Conservation (phyloP, 2,888 invertebrate genomes). For the Sericinus montela region DNA sequence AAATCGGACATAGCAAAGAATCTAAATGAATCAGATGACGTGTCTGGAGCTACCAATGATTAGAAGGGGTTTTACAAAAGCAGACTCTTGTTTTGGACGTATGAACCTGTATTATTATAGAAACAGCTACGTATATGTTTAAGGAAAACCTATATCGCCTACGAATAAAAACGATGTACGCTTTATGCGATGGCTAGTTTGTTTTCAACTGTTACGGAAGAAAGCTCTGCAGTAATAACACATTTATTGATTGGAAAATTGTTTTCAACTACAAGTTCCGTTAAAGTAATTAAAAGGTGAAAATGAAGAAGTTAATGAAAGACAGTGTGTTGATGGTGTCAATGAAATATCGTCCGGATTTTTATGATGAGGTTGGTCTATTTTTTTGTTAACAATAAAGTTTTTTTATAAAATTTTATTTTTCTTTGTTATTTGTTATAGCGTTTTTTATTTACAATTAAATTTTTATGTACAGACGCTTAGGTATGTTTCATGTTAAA, state of each 20-base stretch:
- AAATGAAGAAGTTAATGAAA: conserved; percentile 22
- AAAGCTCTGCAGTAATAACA: conserved; percentile 8
- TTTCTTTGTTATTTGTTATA: too few species aligned
- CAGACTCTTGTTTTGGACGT: too few species aligned
- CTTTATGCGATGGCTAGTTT: conserved; percentile 8
- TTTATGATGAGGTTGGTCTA: conserved; percentile 22
- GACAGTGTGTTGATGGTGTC: conserved; percentile 24
- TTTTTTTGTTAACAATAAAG: too few species aligned
- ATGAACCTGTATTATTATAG: background rate
- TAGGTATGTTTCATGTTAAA: too few species aligned
- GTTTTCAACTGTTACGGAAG: conserved; percentile 4
- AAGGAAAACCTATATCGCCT: conserved; percentile 14
- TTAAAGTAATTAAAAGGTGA: background rate
- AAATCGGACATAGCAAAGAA: background rate
- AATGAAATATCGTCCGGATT: conserved; percentile 23
- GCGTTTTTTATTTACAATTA: too few species aligned
- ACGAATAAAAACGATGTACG: conserved; percentile 18
- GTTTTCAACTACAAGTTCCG: too few species aligned
- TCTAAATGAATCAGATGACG: background rate
- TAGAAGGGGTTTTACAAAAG: background rate
- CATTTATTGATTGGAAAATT: background rate
- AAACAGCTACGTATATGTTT: conserved; percentile 6
- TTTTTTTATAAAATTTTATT: too few species aligned
- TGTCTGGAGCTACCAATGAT: background rate
- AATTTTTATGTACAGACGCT: too few species aligned